A percentile compares a stretch with the other conserved stretches of the same genome.
Conservation (phyloP, 2,113 vertebrate species). For the Chroicocephalus ridibundus region DNA sequence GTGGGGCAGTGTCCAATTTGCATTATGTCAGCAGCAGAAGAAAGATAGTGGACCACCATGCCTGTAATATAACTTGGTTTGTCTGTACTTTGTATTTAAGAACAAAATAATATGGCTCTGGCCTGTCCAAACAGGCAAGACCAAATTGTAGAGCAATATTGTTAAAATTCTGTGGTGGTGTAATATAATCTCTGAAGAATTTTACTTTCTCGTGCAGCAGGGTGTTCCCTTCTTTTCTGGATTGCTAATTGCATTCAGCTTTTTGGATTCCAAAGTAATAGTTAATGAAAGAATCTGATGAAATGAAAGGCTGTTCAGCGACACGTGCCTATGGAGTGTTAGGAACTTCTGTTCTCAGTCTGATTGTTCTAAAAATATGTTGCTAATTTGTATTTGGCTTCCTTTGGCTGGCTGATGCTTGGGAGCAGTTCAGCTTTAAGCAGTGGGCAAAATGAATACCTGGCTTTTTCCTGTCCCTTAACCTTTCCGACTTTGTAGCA, state of each 20-base stretch:
- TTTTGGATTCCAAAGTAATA: not conserved
- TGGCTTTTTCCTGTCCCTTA: not conserved
- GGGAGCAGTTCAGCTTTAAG: not conserved
- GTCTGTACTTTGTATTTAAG: not conserved
- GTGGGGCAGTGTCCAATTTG: rapidly evolving
- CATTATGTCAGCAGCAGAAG: rapidly evolving
- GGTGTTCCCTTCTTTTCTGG: not conserved
- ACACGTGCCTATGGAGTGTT: not conserved
- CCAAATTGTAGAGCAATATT: not conserved
- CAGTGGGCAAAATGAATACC: not conserved
- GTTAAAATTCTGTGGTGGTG: not conserved
- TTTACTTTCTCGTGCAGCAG: not conserved
- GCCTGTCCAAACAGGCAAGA: not conserved
- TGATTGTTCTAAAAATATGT: not conserved
- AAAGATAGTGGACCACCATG: not conserved
- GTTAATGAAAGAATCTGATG: not conserved
- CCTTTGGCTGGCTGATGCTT: not conserved
- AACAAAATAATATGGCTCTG: not conserved
- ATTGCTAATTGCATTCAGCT: not conserved
- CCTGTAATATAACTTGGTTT: not conserved
- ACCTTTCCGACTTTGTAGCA: not conserved
- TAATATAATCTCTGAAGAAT: not conserved
- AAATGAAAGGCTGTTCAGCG: not conserved
- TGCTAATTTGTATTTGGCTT: not conserved
- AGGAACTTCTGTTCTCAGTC: not conserved